phyloP scores from a whole-genome alignment of 2,888 invertebrate species.

The Cyclophora albipunctata region DNA sequence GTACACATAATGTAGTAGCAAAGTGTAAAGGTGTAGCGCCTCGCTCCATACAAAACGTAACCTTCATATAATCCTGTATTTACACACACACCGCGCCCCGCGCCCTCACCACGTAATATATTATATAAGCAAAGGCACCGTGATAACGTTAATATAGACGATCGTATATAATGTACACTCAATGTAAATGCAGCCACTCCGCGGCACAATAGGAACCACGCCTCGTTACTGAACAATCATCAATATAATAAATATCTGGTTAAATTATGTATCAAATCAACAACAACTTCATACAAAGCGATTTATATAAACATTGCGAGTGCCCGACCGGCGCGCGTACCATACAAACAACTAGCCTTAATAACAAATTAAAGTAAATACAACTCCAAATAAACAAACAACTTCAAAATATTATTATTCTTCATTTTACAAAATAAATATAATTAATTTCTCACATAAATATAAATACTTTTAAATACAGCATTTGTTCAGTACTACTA shows the following conservation, averaged over 20 bases:
- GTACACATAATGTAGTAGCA: conserved; percentile 63
- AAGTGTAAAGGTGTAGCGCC: conserved; percentile 46
- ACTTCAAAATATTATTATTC: conserved; percentile 2
- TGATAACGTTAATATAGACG: conserved; percentile 10
- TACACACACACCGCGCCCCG: conserved; percentile 34
- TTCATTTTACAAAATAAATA: conserved; percentile 1
- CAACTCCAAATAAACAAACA: neutral
- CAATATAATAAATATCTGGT: neutral
- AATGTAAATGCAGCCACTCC: neutral
- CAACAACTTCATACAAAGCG: no score
- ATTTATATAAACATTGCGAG: no score
- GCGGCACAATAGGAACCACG: neutral
- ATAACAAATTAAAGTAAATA: no score
- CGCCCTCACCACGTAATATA: conserved; percentile 2
- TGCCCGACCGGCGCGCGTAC: no score
- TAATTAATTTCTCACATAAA: no score
- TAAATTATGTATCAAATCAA: no score
- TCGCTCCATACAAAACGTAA: conserved; percentile 45
- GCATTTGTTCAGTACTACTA: no score
- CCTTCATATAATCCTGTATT: conserved; percentile 54
- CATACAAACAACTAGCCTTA: no score
- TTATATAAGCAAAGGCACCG: conserved; percentile 36
- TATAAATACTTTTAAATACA: no score
- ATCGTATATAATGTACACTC: neutral
- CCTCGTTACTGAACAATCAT: neutral